Percentiles rank a stretch among this genome's conserved stretches.
These are phyloP conservation scores for Actias luna DNA, from an alignment of 2,888 invertebrate species.

Conservation along the genomic window DNA sequence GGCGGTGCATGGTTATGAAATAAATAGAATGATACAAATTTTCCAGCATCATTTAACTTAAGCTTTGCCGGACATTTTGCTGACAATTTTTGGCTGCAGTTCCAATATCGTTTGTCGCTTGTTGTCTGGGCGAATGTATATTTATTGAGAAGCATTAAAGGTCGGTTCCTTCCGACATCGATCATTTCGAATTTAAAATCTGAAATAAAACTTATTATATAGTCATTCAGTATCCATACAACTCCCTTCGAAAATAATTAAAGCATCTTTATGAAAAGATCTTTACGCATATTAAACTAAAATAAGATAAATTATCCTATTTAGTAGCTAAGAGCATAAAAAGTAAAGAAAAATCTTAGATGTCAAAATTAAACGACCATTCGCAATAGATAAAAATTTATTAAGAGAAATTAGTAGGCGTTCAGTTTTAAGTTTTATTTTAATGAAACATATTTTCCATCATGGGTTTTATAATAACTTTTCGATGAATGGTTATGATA, in stretches of 20 bases:
- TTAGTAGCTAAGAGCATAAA: too few species aligned
- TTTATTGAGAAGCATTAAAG: conserved; percentile 30
- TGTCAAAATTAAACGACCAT: neutral
- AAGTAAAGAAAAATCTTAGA: neutral
- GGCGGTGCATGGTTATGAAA: conserved; percentile 25
- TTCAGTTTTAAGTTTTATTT: neutral
- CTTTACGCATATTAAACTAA: too few species aligned
- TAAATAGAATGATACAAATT: conserved; percentile 20
- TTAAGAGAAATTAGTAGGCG: neutral
- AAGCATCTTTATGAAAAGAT: too few species aligned
- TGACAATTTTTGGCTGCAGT: conserved; percentile 51
- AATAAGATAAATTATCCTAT: too few species aligned
- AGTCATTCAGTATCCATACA: neutral
- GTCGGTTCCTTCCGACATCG: conserved; percentile 26
- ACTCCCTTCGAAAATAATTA: neutral
- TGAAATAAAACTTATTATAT: neutral
- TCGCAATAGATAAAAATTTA: neutral
- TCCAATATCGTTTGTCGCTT: conserved; percentile 52
- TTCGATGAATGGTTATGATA: conserved; percentile 2
- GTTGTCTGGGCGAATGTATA: conserved; percentile 53
- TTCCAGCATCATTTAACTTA: conserved; percentile 43
- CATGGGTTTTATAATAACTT: neutral
- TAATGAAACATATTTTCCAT: neutral
- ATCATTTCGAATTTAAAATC: conserved; percentile 19
- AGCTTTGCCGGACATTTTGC: conserved; percentile 50